phyloP scores from a whole-genome alignment of 2,888 invertebrate species.

The Synergus umbraculus region DNA sequence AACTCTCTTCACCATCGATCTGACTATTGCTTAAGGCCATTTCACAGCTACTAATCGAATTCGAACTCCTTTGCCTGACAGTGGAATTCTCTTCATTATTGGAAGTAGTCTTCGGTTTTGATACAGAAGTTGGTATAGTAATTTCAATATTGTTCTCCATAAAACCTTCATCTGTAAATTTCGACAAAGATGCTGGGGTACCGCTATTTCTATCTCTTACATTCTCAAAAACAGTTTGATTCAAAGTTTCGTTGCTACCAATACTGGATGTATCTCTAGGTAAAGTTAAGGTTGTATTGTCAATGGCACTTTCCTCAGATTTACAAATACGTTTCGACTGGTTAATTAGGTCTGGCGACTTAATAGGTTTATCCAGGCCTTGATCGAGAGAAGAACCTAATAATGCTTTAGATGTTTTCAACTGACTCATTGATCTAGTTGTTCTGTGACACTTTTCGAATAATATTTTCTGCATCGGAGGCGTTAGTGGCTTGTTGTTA shows the following conservation, averaged over 20 bases:
- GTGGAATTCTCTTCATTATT: conserved; percentile 62
- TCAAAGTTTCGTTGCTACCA: conserved; percentile 69
- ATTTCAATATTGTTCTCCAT: conserved; percentile 72
- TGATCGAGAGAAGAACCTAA: conserved; percentile 75
- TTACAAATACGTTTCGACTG: conserved; percentile 74
- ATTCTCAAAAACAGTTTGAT: conserved; percentile 61
- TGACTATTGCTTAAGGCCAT: conserved; percentile 74
- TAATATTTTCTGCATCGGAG: conserved; percentile 70
- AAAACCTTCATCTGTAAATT: conserved; percentile 42
- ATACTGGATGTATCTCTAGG: conserved; percentile 63
- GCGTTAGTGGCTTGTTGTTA: conserved; percentile 67
- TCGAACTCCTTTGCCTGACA: conserved; percentile 72
- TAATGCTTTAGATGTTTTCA: conserved; percentile 67
- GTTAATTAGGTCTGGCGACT: conserved; percentile 62
- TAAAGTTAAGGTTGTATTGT: conserved; percentile 66
- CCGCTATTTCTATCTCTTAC: conserved; percentile 49
- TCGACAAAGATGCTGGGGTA: conserved; percentile 36
- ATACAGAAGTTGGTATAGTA: conserved; percentile 71
- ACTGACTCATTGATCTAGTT: conserved; percentile 69
- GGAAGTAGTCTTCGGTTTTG: conserved; percentile 61
- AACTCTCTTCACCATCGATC: conserved; percentile 69
- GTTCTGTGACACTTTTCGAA: conserved; percentile 71
- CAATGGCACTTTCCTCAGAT: conserved; percentile 74
- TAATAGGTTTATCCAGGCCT: conserved; percentile 70
- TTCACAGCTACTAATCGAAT: conserved; percentile 76